A percentile compares a stretch with the other conserved stretches of the same genome.
Evolutionary conservation across 1,140 invertebrate genomes (phyloP).

Genomic region (Bombyx mandarina): DNA sequence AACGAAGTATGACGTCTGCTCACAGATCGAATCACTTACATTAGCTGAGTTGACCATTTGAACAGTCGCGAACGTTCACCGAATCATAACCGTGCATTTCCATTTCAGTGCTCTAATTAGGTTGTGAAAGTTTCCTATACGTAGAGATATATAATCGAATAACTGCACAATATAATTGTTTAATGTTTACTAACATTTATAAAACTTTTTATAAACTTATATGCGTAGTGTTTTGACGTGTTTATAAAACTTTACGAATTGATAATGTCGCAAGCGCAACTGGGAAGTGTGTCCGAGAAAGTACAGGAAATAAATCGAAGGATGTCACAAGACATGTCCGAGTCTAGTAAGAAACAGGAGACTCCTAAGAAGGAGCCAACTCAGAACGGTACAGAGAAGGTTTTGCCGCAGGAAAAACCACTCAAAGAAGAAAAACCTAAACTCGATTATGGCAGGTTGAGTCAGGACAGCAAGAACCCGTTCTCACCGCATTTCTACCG

Average conservation of each 20-base stretch:
- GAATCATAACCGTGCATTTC: too few species aligned
- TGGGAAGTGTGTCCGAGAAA: conserved; percentile 63
- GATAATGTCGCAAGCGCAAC: conserved; percentile 60
- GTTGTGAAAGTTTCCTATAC: too few species aligned
- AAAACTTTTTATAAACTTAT: conserved; percentile 28
- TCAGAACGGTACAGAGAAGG: conserved; percentile 37
- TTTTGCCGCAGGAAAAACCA: conserved; percentile 15
- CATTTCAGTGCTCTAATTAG: too few species aligned
- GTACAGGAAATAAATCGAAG: conserved; percentile 60
- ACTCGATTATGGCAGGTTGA: conserved; percentile 25
- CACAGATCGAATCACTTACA: too few species aligned
- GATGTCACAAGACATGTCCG: conserved; percentile 46
- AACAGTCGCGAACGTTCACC: too few species aligned
- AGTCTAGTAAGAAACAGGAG: conserved; percentile 27
- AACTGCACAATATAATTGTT: too few species aligned
- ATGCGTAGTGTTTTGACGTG: conserved; percentile 47
- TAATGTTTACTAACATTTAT: too few species aligned
- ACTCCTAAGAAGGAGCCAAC: conserved; percentile 42
- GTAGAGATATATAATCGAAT: too few species aligned
- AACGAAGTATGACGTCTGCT: too few species aligned
- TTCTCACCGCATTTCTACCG: conserved; percentile 55
- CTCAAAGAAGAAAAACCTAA: conserved; percentile 31
- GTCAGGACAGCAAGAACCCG: conserved; percentile 48
- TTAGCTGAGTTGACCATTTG: too few species aligned
- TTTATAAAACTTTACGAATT: conserved; percentile 24